Conservation (phyloP, 2,888 invertebrate genomes). For the Hofmannophila pseudospretella region DNA sequence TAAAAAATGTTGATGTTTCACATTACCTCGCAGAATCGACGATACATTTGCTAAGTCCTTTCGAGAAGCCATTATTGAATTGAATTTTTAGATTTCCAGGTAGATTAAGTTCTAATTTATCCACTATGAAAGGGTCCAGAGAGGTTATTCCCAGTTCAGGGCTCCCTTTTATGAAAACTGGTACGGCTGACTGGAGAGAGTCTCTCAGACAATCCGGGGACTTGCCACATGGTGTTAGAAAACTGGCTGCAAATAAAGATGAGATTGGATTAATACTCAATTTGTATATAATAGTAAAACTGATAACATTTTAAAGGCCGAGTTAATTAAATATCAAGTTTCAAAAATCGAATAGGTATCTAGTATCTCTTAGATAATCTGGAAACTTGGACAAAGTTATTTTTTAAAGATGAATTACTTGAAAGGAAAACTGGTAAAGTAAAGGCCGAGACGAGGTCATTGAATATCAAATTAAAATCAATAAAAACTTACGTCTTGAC, state of each 20-base stretch:
- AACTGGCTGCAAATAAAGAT: constrained; percentile 31
- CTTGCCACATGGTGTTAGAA: constrained; percentile 40
- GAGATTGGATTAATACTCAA: not conserved
- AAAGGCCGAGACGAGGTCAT: too few species aligned
- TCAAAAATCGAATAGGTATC: too few species aligned
- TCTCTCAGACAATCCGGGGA: constrained; percentile 46
- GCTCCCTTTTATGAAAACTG: constrained; percentile 44
- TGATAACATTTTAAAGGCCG: not conserved
- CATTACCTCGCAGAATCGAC: constrained; percentile 47
- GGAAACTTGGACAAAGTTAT: too few species aligned
- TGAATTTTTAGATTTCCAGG: constrained; percentile 48
- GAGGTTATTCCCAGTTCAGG: constrained; percentile 37
- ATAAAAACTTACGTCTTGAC: not conserved
- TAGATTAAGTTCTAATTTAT: constrained; percentile 30
- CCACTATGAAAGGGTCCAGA: constrained; percentile 40
- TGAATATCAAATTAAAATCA: not conserved
- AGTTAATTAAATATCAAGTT: too few species aligned
- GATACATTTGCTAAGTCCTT: constrained; percentile 49
- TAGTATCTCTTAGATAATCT: too few species aligned
- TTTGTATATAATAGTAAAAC: not conserved
- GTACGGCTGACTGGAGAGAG: constrained; percentile 40
- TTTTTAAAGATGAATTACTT: too few species aligned
- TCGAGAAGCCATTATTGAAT: constrained; percentile 39
- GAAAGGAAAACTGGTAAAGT: too few species aligned
- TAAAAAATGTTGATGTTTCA: too few species aligned